Base-by-base conservation (phyloP, 2,113 vertebrate species). In the Catharus fuscescens region DNA sequence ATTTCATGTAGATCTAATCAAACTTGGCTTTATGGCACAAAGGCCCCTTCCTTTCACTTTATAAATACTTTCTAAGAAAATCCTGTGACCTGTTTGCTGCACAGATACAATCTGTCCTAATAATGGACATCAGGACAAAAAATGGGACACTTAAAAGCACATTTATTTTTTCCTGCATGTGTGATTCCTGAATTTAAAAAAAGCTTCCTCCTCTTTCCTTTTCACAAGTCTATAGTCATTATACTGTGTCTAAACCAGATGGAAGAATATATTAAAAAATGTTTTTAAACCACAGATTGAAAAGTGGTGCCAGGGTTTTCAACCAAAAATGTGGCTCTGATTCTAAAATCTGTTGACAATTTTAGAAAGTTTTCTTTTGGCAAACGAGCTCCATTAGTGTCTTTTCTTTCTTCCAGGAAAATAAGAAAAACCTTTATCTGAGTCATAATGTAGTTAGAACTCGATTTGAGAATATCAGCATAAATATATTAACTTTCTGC, bases 281-380 rank as follows among this genome's bases (percentile, higher is more conserved):
- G 85, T 47, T 93, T 96, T 95, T 84, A 93, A 95, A 95, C 92
- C 92, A 76, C 93, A 88, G 89, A 84, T 93, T 80, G 67, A 61
- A 71, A 62, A 74, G 50, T 10, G 65, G 45, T 96, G 87, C 93
- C 95, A 97, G 85, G 65, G 90, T 90, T 77, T 96, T 84, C 71
- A 70, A 91, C 89, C 91, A 95, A 92, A 95, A 96, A 79, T 74
- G 77, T 96, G 95, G 89, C 92, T 80, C n/a, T 34, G 85, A 36
- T 84, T 95, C 90, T 92, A 93, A 83, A 95, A 86, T 94, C 90
- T 96, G 95, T 91, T 94, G 88, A 34, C 86, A 90, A 93, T 96
- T 97, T 96, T 74, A 83, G 53, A 42, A 92, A 84, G 71, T 92
- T 93, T 90, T 96, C 65, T 93, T 87, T 74, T 95, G 86, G 94